Percentiles rank a stretch among this genome's conserved stretches.
These are phyloP conservation scores for Balanococcus diminutus DNA, from an alignment of 2,888 invertebrate genomes.

Conservation along the genomic window DNA sequence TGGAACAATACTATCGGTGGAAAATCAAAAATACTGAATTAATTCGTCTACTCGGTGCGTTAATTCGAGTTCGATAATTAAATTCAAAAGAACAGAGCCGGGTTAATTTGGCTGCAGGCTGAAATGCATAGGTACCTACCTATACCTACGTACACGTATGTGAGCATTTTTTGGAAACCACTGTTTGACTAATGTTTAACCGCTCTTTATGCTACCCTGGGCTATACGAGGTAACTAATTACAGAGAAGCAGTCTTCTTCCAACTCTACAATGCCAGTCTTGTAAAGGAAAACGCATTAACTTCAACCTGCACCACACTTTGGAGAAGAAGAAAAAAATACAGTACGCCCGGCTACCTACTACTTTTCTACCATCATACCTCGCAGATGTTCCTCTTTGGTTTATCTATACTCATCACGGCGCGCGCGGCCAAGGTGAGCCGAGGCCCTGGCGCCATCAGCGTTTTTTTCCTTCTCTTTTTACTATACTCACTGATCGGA, in stretches of 20 bases:
- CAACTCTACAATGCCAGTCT: background rate
- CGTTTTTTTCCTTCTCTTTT: slow-evolving; percentile 20
- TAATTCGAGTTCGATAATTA: slow-evolving; percentile 44
- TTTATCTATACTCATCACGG: slow-evolving; percentile 40
- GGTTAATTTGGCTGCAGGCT: background rate
- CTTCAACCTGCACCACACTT: slow-evolving; percentile 52
- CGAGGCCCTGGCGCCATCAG: slow-evolving; percentile 15
- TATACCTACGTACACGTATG: background rate
- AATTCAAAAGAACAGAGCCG: background rate
- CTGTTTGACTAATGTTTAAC: slow-evolving; percentile 52
- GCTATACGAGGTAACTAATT: slow-evolving; percentile 48
- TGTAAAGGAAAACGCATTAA: slow-evolving; percentile 39
- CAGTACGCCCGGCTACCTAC: slow-evolving; percentile 36
- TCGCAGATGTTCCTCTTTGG: slow-evolving; percentile 49
- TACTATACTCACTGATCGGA: background rate
- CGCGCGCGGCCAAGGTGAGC: background rate
- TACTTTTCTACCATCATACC: slow-evolving; percentile 39
- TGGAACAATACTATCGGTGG: slow-evolving; percentile 1
- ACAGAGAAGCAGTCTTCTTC: slow-evolving; percentile 42
- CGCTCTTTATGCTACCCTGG: slow-evolving; percentile 43
- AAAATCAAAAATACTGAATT: slow-evolving; percentile 43
- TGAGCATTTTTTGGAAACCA: slow-evolving; percentile 40
- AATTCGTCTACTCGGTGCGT: background rate
- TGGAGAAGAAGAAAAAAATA: slow-evolving; percentile 25
- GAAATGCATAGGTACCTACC: background rate